Evolutionary conservation across 1,140 invertebrate genomes (phyloP), one percentile per base, ranked within the genome.

Genomic region (Pinna nobilis): DNA sequence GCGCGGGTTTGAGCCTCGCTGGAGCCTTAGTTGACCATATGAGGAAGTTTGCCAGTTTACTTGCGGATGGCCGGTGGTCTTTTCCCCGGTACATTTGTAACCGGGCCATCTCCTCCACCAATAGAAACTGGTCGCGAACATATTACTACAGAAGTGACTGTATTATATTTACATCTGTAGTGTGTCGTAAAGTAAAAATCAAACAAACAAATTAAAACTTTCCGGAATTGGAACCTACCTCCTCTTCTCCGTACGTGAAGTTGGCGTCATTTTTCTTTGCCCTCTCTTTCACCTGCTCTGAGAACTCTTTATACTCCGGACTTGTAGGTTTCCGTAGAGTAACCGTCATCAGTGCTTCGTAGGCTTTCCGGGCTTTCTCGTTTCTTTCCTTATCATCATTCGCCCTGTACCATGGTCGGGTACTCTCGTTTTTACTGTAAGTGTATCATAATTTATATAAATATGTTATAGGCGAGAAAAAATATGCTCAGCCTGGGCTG

Each of bases 311-410:
- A 67, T 88, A 89, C 28, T 84, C 84, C 18, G 81, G 75, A 66
- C 84, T 86, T 72, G 96, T 94, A 0, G 96, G 95, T 11, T 95
- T 95, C 39, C 93, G 84, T 7, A 94, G 91, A 0, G 96, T 98
- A n/a, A 99, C 94, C 0, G 95, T 98, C 55, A 98, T 91, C 59
- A 99, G 89, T 0, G 96, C 94, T 73, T 95, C 93, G 89, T 96
- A 99, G 0, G 97, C 97, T 83, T 94, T 93, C 84, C 92, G 92
- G 0, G 97, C 97, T 75, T 93, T 92, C 76, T 93, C 92, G 87
- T 99, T 99, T 47, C 76, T n/a, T 69, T 94, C 94, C 0, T 92
- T 90, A 0, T 93, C 93, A 84, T 98, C 97, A 35, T 92, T 92
- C 74, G 92, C 91, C 64, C 94, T 91, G 79, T 93, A 93, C 97